Percentiles rank a stretch among this genome's conserved stretches.
Evolutionary conservation across 2,797 vertebrate species (phyloP).

Genomic region (Okamejei kenojei): DNA sequence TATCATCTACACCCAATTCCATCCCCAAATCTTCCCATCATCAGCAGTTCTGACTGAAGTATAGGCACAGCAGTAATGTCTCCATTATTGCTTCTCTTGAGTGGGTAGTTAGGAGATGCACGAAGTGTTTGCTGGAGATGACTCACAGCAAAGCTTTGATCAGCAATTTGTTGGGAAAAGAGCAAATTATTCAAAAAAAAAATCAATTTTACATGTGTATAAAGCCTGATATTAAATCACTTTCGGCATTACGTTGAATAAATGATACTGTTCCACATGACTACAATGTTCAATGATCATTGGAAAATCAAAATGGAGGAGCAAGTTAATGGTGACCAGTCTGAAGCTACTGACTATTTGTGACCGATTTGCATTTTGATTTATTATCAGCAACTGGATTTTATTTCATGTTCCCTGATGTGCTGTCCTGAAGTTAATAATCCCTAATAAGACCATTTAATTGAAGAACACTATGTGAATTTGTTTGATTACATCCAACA

Average conservation of each 20-base stretch:
- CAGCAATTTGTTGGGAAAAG: neutral
- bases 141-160: neutral
- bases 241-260: neutral
- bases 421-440: neutral
- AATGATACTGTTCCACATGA: neutral
- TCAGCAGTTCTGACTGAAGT: neutral
- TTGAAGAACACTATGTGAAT: constrained; percentile 7
- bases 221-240: neutral
- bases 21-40: neutral
- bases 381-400: constrained; percentile 2
- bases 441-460: neutral
- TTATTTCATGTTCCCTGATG: neutral
- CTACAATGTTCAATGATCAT: neutral
- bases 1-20: neutral
- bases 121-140: neutral
- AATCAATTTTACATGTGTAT: neutral
- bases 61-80: neutral
- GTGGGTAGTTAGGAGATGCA: neutral
- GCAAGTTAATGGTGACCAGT: neutral
- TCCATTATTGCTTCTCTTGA: neutral
- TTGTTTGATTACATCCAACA: constrained; percentile 13
- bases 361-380: neutral
- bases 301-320: neutral
- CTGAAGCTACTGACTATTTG: neutral
- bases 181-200: neutral